Evolutionary conservation across 1,140 invertebrate genomes (phyloP).

Genomic region (Brachionus rotundiformis): DNA sequence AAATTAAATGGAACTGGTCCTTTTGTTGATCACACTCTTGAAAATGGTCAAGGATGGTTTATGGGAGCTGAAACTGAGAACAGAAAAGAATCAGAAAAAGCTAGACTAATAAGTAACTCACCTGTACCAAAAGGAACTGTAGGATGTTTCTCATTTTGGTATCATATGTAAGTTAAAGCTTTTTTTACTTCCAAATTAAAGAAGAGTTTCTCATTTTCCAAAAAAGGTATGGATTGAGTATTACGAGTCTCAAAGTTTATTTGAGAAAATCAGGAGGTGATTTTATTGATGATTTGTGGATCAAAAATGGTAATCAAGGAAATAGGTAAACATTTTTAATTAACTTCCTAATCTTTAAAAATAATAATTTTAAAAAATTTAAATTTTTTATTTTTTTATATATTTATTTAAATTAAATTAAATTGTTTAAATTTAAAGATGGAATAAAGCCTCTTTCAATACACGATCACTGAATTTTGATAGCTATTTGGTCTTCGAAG

Average conservation of each 20-base stretch:
- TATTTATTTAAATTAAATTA: neutral
- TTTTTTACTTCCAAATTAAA: neutral
- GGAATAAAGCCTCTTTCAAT: neutral
- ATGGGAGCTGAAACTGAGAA: conserved; percentile 10
- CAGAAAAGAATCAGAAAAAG: conserved; percentile 12
- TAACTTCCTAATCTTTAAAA: too few species aligned
- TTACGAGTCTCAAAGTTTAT: neutral
- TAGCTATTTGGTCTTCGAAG: conserved; percentile 5
- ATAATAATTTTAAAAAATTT: neutral
- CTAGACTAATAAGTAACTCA: neutral
- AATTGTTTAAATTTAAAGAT: neutral
- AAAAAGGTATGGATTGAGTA: conserved; percentile 6
- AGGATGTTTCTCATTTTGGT: conserved; percentile 34
- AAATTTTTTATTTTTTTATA: neutral
- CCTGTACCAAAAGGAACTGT: neutral
- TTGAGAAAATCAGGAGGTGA: conserved; percentile 3
- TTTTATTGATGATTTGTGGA: conserved; percentile 19
- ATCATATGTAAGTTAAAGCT: conserved; percentile 24
- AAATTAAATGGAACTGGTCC: conserved; percentile 66
- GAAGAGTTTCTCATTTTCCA: neutral
- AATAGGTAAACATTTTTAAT: too few species aligned
- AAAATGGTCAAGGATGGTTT: conserved; percentile 68
- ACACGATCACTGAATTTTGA: conserved; percentile 24
- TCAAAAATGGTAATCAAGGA: conserved; percentile 37
- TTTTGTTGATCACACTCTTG: conserved; percentile 56